Conservation (phyloP, 2,113 vertebrate species). For the Pagrus major region DNA sequence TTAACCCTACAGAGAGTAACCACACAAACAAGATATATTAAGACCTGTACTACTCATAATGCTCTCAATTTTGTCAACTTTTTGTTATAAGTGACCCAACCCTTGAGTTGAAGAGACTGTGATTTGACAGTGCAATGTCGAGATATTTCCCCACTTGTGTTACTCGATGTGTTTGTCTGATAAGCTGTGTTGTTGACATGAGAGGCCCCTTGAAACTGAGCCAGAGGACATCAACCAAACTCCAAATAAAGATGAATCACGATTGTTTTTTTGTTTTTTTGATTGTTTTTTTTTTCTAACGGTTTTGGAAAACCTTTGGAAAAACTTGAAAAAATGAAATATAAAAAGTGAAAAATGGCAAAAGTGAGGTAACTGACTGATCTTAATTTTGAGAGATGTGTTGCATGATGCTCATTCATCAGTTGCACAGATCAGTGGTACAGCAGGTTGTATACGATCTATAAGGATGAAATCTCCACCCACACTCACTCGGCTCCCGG, state of each 20-base stretch:
- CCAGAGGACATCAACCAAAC: not conserved
- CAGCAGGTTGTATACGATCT: too few relatives aligned
- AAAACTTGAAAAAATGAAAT: too few relatives aligned
- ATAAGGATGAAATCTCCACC: too few relatives aligned
- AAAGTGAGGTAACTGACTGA: too few relatives aligned
- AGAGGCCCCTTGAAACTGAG: not conserved
- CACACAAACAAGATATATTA: not conserved
- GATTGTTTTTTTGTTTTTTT: not conserved
- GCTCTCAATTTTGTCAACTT: not conserved
- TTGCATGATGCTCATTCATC: too few relatives aligned
- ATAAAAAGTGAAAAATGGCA: too few relatives aligned
- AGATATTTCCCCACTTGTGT: not conserved
- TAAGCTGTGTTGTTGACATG: not conserved
- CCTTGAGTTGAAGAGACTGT: not conserved
- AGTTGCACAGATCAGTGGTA: too few relatives aligned
- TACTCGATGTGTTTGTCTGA: not conserved
- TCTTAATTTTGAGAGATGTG: too few relatives aligned
- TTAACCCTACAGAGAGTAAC: not conserved
- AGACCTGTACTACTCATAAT: not conserved
- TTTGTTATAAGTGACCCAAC: constrained; percentile 1
- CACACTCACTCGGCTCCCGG: too few relatives aligned
- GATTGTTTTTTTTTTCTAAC: too few relatives aligned
- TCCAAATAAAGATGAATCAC: not conserved
- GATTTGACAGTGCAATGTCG: not conserved
- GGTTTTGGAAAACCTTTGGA: too few relatives aligned